A percentile compares a stretch with the other conserved stretches of the same genome.
Conservation (phyloP, 2,888 invertebrate species). For the Euphydryas editha region DNA sequence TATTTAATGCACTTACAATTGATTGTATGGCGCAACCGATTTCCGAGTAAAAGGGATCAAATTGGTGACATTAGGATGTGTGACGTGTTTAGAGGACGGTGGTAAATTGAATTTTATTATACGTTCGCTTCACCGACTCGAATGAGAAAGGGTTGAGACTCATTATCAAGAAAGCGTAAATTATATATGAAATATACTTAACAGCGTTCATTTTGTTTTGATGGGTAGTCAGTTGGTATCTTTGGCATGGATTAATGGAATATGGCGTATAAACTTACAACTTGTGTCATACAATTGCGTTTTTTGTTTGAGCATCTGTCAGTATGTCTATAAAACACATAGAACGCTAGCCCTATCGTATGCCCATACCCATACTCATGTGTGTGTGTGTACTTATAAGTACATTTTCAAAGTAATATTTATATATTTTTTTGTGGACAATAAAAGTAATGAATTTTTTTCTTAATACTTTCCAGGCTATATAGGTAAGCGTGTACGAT, state of each 20-base stretch:
- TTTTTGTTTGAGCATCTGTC: no score
- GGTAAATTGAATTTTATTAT: constrained; percentile 79
- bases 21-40: constrained; percentile 24
- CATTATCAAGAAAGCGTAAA: constrained; percentile 39
- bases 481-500: background rate
- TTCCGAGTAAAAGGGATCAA: constrained; percentile 54
- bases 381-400: no score
- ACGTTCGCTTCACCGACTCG: constrained; percentile 47
- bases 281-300: background rate
- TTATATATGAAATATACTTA: constrained; percentile 27
- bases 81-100: constrained; percentile 64
- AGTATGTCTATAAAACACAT: no score
- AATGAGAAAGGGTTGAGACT: constrained; percentile 48
- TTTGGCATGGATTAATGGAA: constrained; percentile 1
- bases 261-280: background rate
- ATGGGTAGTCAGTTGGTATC: background rate
- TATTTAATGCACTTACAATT: constrained; percentile 21
- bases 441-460: no score
- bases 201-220: constrained; percentile 20
- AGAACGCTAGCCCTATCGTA: no score
- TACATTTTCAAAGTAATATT: no score
- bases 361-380: no score
- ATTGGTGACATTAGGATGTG: constrained; percentile 53
- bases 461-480: background rate
- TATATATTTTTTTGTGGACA: no score